Conservation (phyloP, 2,113 vertebrate genomes). For the Carassius auratus region DNA sequence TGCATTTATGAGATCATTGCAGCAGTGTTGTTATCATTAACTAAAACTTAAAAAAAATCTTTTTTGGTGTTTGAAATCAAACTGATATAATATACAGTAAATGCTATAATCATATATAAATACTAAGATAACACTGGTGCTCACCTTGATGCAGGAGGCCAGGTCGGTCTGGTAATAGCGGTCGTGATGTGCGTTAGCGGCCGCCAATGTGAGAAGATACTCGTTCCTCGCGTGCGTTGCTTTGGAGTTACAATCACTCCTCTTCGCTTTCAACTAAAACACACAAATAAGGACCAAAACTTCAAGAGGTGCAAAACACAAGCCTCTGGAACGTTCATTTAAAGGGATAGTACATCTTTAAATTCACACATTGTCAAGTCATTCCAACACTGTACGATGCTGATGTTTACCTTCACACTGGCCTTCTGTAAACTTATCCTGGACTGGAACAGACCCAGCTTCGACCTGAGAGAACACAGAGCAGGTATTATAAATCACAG, state of each 20-base stretch:
- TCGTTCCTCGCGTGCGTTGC: conserved; percentile 96
- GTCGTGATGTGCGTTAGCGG: conserved; percentile 96
- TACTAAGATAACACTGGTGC: background rate
- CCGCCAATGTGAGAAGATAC: conserved; percentile 94
- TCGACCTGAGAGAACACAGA: conserved; percentile 83
- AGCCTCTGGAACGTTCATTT: background rate
- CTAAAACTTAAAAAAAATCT: background rate
- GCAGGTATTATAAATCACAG: conserved; percentile 22
- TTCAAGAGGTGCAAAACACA: conserved; percentile 13
- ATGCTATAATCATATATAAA: background rate
- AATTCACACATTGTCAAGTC: background rate
- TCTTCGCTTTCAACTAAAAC: conserved; percentile 92
- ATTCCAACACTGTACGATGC: background rate
- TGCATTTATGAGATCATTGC: background rate
- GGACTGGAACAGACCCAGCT: conserved; percentile 97
- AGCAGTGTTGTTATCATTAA: background rate
- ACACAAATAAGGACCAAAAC: conserved; percentile 30
- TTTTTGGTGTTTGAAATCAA: background rate
- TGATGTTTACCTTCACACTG: conserved; percentile 88
- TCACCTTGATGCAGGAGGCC: conserved; percentile 90
- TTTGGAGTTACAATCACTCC: conserved; percentile 95
- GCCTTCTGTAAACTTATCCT: conserved; percentile 99
- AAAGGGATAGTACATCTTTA: background rate
- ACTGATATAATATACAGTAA: background rate
- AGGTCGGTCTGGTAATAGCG: conserved; percentile 96